Base-by-base conservation (phyloP, 1,140 invertebrate species). In the Orius insidiosus region DNA sequence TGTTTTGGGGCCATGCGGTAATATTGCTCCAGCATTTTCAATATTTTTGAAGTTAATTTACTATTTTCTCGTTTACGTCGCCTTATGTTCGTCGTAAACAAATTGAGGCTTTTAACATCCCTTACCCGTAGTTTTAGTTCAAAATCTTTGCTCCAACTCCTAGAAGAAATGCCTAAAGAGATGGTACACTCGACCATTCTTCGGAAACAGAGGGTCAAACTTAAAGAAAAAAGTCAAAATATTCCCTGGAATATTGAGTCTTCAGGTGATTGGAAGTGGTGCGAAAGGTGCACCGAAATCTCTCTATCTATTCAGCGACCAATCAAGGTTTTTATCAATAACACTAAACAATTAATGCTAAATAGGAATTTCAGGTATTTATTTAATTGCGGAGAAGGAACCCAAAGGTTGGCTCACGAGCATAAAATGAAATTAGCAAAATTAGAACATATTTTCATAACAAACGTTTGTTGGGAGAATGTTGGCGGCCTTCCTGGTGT, bases 361-460 rank as follows among this genome's bases (percentile, higher is more conserved):
- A n/a, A n/a, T n/a, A n/a, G n/a, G n/a, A n/a, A n/a, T 60, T 57
- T 39, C 52, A 83, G 80, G 45, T 94, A 93, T 59, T 56, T 95
- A 0, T 94, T 96, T 56, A 95, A 95, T 59, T 95, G 89, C 63
- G 86, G 88, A 1, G 89, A 95, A 69, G 82, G 85, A 13, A 82
- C 78, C 6, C 90, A 95, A 63, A 68, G 89, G 30, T 59, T 94
- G 44, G 77, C 83, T 2, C 73, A 82, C 60, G 88, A 93, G 62
- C 78, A 90, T 59, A 87, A 81, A 67, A 75, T 80, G 52, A 88
- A 82, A 57, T 56, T 94, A 3, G 66, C 78, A 1, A 77, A 78
- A 56, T 57, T 89, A 45, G 78, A 88, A 47, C 76, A 93, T 58
- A 74, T 96, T 44, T 93, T 96, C 57, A 63, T 96, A 2, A 96